Evolutionary conservation across 2,797 vertebrate species (phyloP), one percentile per base, ranked within the genome.

Genomic region (Paedocypris micromegethes): DNA sequence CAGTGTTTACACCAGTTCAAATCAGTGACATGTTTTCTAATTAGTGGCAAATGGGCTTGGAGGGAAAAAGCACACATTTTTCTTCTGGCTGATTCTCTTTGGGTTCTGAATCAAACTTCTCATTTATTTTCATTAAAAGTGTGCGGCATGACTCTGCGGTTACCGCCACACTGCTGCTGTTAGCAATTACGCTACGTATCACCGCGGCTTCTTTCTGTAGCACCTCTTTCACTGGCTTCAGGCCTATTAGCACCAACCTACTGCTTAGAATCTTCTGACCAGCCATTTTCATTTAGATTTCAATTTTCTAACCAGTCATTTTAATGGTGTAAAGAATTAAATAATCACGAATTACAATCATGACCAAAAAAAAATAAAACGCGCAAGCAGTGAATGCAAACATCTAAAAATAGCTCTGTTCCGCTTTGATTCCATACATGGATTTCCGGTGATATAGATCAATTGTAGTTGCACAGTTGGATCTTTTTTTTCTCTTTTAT

Each of bases 1-100:
- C 37, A 5, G 73, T 94, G 92, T 95, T 94, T 93, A 94, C 88
- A 88, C 79, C 85, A 85, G 82, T 78, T 42, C 58, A 65, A 86
- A 82, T 81, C 86, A 84, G 82, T 81, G 80, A 82, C 87, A 87
- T 85, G 79, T 72, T 53, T 83, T 80, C 87, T 92, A 93, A 94
- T 93, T 92, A 92, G 84, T 88, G 84, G 83, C 86, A 86, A 92
- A 90, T 86, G 87, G 78, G 75, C 70, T 79, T 83, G 77, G 79
- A 86, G 86, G 85, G 51, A 56, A 86, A 87, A 89, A 67, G 83
- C 77, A 79, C 83, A 90, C 85, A 78, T 90, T 88, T 89, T 83
- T 75, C 65, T 80, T 79, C 58, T 63, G 23, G 23, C 23, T 23
- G 23, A 23, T 23, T 5, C 59, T 84, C 84, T 70, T 86, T 85